Base-by-base conservation (phyloP, 2,113 vertebrate species). In the Eulemur rufifrons region DNA sequence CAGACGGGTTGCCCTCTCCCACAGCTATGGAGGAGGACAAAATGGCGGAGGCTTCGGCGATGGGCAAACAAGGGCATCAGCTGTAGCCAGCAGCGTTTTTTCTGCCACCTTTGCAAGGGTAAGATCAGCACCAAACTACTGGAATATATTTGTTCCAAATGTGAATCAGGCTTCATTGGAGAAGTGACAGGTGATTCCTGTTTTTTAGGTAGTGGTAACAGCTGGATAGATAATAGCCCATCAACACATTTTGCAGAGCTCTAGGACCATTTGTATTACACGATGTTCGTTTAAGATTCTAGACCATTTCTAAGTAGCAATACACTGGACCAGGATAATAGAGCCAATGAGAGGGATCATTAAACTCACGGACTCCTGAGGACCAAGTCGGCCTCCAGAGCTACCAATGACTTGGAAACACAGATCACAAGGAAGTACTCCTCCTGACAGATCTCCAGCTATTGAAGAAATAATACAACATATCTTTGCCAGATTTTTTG, bases 51-150 rank as follows among this genome's bases (percentile, higher is more conserved):
- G 54, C 54, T 14, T 54, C 54, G 13, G 54, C 54, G 15, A 50
- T 50, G 97, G 42, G 98, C 98, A 18, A 98, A 98, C 56, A 94
- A 97, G 68, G 99, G 99, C 98, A 99, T 99, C 89, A 50, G 98
- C 99, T 89, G 99, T 99, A 81, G 95, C 99, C 97, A 99, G 96
- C 99, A 99, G 99, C 99, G 99, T 29, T 99, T 99, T 98, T 99
- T 99, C 98, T 99, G 99, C 98, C 99, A 99, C 98, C 99, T 99
- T 98, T 99, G 99, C 98, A 99, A 99, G 98, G 99, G 99, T 96
- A 99, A 99, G 98, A 99, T 99, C 97, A 99, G 98, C 98, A 99
- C 99, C 95, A 99, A 99, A 98, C 99, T 99, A 85, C 99, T 99
- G 99, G 99, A 50, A 50, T 50, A 56, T 56, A 56, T 56, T 15